Percentiles rank a stretch among this genome's conserved stretches.
Evolutionary conservation across 2,113 vertebrate species (phyloP).

Genomic region (Struthio camelus): DNA sequence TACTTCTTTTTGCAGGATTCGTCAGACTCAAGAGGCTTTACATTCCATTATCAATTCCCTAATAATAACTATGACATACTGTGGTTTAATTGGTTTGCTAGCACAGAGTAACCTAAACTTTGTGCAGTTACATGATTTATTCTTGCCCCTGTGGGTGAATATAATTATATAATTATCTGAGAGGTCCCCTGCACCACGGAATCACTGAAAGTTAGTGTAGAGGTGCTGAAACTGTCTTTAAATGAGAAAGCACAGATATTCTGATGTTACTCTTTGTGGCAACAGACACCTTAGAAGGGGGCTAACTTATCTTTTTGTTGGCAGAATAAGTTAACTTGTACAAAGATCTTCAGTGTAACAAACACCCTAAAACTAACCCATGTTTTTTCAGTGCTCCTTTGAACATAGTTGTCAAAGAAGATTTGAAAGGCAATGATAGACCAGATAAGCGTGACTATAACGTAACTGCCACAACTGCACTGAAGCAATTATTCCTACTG

Average conservation of each 20-base stretch:
- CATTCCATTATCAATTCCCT: background rate
- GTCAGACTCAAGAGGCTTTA: background rate
- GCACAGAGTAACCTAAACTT: background rate
- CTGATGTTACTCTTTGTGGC: background rate
- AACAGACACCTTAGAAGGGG: background rate
- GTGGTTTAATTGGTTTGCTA: background rate
- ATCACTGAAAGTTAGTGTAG: background rate
- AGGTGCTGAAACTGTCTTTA: background rate
- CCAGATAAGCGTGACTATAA: background rate
- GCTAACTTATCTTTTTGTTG: background rate
- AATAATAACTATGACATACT: background rate
- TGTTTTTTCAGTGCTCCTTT: background rate
- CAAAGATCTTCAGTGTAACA: background rate
- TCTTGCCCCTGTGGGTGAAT: background rate
- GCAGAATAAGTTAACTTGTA: background rate
- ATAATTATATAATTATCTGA: background rate
- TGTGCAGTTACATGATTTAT: background rate
- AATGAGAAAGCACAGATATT: background rate
- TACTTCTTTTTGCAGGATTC: background rate
- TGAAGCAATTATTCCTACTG: background rate
- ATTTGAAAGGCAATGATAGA: background rate
- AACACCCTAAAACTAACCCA: fast-evolving
- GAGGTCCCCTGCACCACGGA: background rate
- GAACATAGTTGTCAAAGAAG: background rate
- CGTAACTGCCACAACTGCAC: background rate